A percentile compares a stretch with the other conserved stretches of the same genome.
These are phyloP conservation scores for Argyra leucocephala DNA, from an alignment of 2,888 invertebrate genomes.

Conservation along the genomic window DNA sequence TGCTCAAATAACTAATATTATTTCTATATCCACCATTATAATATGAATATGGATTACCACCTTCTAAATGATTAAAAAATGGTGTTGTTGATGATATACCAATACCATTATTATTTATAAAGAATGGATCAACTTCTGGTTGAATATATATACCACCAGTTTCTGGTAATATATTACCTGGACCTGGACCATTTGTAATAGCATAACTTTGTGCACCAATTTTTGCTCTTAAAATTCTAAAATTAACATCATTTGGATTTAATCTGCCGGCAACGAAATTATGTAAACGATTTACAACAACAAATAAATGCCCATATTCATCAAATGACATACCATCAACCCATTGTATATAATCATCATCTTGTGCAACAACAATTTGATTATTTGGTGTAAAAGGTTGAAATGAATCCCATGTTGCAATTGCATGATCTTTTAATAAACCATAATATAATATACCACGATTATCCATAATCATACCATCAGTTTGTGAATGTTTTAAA, in stretches of 20 bases:
- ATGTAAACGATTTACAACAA: constrained; percentile 58
- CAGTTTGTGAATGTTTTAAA: constrained; percentile 56
- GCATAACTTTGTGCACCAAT: constrained; percentile 57
- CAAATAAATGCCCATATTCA: constrained; percentile 54
- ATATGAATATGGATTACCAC: constrained; percentile 21
- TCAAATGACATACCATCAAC: constrained; percentile 56
- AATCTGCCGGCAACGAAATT: constrained; percentile 55
- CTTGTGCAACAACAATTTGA: constrained; percentile 57
- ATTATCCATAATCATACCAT: constrained; percentile 67
- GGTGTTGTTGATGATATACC: constrained; percentile 29
- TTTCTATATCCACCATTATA: constrained; percentile 1
- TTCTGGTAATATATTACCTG: constrained; percentile 25
- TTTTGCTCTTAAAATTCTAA: constrained; percentile 54
- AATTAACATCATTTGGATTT: constrained; percentile 53
- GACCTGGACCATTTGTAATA: constrained; percentile 39
- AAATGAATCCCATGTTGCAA: constrained; percentile 61
- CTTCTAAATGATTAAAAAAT: constrained; percentile 25
- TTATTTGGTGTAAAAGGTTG: constrained; percentile 47
- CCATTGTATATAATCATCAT: constrained; percentile 62
- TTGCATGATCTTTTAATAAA: constrained; percentile 56
- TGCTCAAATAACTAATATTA: neutral
- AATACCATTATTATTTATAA: constrained; percentile 2
- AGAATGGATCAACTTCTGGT: constrained; percentile 17
- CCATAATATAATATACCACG: constrained; percentile 60
- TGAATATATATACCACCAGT: constrained; percentile 22